These are phyloP conservation scores for Agrotis segetum DNA, from an alignment of 2,888 invertebrate genomes.

Conservation along the genomic window DNA sequence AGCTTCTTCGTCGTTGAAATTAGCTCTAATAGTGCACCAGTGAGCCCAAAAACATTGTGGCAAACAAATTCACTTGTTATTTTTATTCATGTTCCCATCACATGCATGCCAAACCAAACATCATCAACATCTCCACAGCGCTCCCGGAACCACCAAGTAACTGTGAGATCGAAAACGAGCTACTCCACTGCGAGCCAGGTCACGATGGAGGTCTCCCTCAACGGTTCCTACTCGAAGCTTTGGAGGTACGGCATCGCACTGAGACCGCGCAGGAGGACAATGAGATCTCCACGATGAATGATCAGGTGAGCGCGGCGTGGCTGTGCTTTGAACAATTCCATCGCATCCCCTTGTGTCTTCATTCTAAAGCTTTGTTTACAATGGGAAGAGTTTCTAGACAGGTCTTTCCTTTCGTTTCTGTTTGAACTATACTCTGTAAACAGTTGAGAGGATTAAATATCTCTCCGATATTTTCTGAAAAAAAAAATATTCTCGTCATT, in stretches of 20 bases:
- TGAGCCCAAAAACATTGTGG: not conserved
- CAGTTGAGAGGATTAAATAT: too few relatives aligned
- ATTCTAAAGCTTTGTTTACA: slow-evolving; percentile 11
- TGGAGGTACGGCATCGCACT: slow-evolving; percentile 91
- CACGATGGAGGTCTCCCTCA: slow-evolving; percentile 96
- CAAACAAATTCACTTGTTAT: not conserved
- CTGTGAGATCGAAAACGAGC: slow-evolving; percentile 94
- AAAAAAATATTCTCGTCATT: too few relatives aligned
- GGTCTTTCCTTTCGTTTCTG: too few relatives aligned
- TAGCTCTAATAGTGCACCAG: too few relatives aligned
- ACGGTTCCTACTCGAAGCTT: slow-evolving; percentile 95
- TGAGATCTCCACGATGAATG: slow-evolving; percentile 92
- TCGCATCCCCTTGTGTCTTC: slow-evolving; percentile 30
- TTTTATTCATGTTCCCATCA: not conserved
- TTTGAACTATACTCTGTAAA: too few relatives aligned
- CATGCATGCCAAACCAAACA: slow-evolving; percentile 19
- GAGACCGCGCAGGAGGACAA: slow-evolving; percentile 86
- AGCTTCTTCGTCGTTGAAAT: too few relatives aligned
- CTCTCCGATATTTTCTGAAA: too few relatives aligned
- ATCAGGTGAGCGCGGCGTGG: slow-evolving; percentile 90
- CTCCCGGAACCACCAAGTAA: slow-evolving; percentile 94
- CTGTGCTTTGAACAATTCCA: slow-evolving; percentile 50
- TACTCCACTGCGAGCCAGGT: slow-evolving; percentile 94
- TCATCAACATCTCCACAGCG: slow-evolving; percentile 85
- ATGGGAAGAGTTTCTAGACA: not conserved